These are phyloP conservation scores for Lepidostoma basale DNA, from an alignment of 1,140 invertebrate genomes.

Conservation along the genomic window DNA sequence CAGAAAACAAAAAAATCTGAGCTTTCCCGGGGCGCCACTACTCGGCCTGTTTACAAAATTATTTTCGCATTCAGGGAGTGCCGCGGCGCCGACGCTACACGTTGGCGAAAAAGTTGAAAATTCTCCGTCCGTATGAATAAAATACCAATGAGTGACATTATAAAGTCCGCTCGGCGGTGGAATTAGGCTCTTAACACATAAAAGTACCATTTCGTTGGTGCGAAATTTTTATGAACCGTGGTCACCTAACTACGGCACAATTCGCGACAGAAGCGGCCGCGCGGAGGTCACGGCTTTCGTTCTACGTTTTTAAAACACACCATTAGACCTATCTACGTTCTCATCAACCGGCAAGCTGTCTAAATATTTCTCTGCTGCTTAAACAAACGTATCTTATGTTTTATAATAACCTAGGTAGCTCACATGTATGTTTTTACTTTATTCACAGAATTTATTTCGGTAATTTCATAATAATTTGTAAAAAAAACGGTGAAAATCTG, in stretches of 20 bases:
- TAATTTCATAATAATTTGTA: too few relatives aligned
- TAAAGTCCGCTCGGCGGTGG: constrained; percentile 28
- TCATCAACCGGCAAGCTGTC: too few relatives aligned
- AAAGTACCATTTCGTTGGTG: constrained; percentile 37
- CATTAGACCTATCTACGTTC: too few relatives aligned
- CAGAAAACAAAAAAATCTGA: too few relatives aligned
- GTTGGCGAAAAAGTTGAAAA: constrained; percentile 17
- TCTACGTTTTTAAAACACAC: too few relatives aligned
- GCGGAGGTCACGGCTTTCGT: background rate
- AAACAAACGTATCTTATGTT: too few relatives aligned
- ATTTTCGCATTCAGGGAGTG: constrained; percentile 2
- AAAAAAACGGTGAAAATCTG: too few relatives aligned
- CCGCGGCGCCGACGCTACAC: background rate
- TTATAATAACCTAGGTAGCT: too few relatives aligned
- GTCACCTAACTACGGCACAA: constrained; percentile 19
- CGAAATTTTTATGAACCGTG: constrained; percentile 36
- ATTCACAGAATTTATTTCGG: too few relatives aligned
- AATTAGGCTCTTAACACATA: constrained; percentile 37
- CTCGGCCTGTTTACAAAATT: constrained; percentile 3
- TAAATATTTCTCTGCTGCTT: too few relatives aligned
- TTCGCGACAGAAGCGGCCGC: background rate
- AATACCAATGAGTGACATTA: constrained; percentile 45
- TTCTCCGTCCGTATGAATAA: constrained; percentile 34
- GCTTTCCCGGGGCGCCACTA: background rate
- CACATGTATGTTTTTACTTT: too few relatives aligned